Conservation (phyloP, 1,140 invertebrate species). For the Bilobella aurantiaca region DNA sequence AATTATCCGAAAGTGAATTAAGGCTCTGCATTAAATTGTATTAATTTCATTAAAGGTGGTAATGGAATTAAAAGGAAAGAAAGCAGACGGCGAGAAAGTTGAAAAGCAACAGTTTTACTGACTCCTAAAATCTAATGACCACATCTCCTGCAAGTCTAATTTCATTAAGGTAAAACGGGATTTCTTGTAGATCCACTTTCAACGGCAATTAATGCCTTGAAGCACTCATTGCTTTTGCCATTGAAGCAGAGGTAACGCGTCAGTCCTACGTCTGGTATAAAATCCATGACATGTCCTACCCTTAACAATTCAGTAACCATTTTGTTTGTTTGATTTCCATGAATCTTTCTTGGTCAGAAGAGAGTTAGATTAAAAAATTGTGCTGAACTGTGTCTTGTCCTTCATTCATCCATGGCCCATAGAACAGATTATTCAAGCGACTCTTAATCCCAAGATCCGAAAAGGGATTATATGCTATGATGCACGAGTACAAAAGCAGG, state of each 20-base stretch:
- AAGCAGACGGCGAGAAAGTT: background rate
- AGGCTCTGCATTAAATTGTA: no score
- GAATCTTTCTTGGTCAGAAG: no score
- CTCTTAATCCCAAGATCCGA: no score
- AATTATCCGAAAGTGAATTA: no score
- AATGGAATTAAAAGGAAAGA: background rate
- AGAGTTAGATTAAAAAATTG: background rate
- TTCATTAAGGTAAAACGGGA: background rate
- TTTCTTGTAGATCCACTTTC: background rate
- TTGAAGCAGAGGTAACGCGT: no score
- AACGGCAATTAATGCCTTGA: background rate
- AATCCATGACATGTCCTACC: no score
- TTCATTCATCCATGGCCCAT: conserved; percentile 13
- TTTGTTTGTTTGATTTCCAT: no score
- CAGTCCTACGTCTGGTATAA: no score
- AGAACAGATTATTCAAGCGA: conserved; percentile 4
- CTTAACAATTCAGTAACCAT: no score
- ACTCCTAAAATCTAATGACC: conserved; percentile 2
- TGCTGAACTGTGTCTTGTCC: conserved; percentile 10
- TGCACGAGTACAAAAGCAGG: no score
- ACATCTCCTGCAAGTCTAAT: conserved; percentile 6
- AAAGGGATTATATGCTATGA: no score
- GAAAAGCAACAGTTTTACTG: background rate
- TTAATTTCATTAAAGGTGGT: background rate
- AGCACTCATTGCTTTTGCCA: no score